phyloP scores from a whole-genome alignment of 2,113 vertebrate genomes.

The Dascyllus trimaculatus region DNA sequence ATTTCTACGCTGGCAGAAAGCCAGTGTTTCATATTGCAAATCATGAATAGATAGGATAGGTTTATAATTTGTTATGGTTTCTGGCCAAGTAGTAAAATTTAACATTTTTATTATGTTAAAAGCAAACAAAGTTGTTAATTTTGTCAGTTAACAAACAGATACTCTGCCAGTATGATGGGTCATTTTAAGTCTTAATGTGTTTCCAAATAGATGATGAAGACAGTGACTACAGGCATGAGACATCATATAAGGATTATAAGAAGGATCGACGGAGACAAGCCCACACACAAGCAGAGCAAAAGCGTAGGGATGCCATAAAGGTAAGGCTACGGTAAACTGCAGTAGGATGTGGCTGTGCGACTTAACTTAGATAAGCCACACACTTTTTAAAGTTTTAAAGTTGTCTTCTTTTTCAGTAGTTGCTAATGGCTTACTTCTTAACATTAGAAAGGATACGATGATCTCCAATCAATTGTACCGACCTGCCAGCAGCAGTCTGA shows the following conservation, averaged over 20 bases:
- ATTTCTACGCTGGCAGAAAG: too few species aligned
- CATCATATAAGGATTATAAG: slow-evolving; percentile 91
- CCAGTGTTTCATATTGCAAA: too few species aligned
- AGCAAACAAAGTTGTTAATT: too few species aligned
- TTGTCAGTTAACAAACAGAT: too few species aligned
- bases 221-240: slow-evolving; percentile 95
- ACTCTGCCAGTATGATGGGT: too few species aligned
- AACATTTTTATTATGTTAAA: too few species aligned
- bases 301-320: slow-evolving; percentile 96
- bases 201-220: slow-evolving; percentile 93
- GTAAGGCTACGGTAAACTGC: slow-evolving; percentile 62
- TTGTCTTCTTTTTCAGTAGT: slow-evolving; percentile 3
- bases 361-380: neutral
- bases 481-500: slow-evolving; percentile 97
- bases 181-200: slow-evolving; percentile 8
- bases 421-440: neutral
- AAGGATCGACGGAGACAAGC: slow-evolving; percentile 94
- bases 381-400: neutral
- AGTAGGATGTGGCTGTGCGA: neutral
- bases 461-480: slow-evolving; percentile 95
- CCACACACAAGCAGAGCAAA: slow-evolving; percentile 96
- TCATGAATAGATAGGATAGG: too few species aligned
- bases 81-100: too few species aligned
- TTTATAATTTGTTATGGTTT: too few species aligned
- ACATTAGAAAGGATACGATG: slow-evolving; percentile 96